A percentile compares a stretch with the other conserved stretches of the same genome.
phyloP scores from a whole-genome alignment of 2,888 invertebrate genomes.

The Chloromyia formosa region DNA sequence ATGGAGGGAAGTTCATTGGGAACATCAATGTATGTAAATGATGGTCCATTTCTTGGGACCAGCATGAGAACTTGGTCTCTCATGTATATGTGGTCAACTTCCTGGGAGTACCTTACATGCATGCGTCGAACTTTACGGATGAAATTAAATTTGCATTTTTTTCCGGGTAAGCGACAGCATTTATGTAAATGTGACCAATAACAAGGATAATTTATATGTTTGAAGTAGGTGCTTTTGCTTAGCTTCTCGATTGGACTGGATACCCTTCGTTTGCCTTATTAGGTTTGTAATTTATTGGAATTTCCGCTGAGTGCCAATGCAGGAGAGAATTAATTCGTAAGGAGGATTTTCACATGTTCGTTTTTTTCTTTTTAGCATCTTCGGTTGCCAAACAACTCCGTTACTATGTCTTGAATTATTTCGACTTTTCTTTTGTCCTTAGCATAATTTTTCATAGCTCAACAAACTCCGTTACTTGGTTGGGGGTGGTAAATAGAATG shows the following conservation, averaged over 20 bases:
- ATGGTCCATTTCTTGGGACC: background rate
- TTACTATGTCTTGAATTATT: too few relatives aligned
- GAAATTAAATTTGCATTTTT: constrained; percentile 20
- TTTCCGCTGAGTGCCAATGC: background rate
- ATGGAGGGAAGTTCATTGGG: constrained; percentile 2
- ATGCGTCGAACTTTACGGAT: background rate
- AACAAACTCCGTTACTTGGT: too few relatives aligned
- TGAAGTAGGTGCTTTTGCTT: background rate
- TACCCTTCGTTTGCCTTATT: background rate
- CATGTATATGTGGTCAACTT: background rate
- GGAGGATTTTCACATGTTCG: background rate
- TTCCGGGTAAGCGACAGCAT: constrained; percentile 6
- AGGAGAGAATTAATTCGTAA: background rate
- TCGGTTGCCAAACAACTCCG: too few relatives aligned
- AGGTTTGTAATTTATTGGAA: constrained; percentile 9
- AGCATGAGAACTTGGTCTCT: background rate
- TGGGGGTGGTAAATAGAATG: too few relatives aligned
- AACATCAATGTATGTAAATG: constrained; percentile 6
- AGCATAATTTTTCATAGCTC: too few relatives aligned
- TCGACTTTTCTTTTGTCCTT: too few relatives aligned
- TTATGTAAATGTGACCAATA: constrained; percentile 5
- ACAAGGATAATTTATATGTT: constrained; percentile 12
- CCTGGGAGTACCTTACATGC: background rate
- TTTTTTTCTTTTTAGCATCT: background rate
- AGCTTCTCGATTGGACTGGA: background rate